Base-by-base conservation (phyloP, 30 jellyfish, hydroid and myxozoan genomes). In the Chironex yamaguchii region DNA sequence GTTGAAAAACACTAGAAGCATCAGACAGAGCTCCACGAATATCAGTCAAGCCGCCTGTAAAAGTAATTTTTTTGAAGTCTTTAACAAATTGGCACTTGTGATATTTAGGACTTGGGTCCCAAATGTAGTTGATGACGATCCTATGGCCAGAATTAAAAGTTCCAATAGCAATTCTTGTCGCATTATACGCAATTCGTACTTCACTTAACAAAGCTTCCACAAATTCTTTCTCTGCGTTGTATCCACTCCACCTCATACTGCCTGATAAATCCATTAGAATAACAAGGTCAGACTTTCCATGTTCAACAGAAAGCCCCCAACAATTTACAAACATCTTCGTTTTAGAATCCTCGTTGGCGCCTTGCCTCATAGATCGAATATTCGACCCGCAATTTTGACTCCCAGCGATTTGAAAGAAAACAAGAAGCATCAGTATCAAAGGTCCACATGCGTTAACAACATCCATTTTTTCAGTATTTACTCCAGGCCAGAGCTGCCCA, bases 101-200 rank as follows among this genome's bases (percentile, higher is more conserved):
- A 31, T 84, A 89, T 42, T 80, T 81, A 51, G 42, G 29, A 1
- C 77, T 51, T 62, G 97, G 97, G 2, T 79, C 49, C 78, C 67
- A 71, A n/a, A 95, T 42, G 64, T 95, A 95, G 65, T 95, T 95
- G 52, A 95, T 17, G 24, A 73, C 89, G 11, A 85, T 49, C 34
- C 77, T 29, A 42, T 86, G 95, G 20, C 62, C 13, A 0, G 65
- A 4, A 4, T 92, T 89, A 51, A 95, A 95, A 1, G 98, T 89
- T 13, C 94, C 97, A 32, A 95, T 52, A 28, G 99, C 97, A 25
- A 95, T 67, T 52, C 99, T 85, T 1, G 99, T 95, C 2, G 99
- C 97, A 77, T 89, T 90, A 76, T 76, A 95, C 0, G 99, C 96
- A 25, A 95, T 78, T 33, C 91, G 96, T 26, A 95, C 96, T 34